These are phyloP conservation scores for Drosophila basisetae DNA, from an alignment of 2,888 invertebrate genomes.

Conservation along the genomic window DNA sequence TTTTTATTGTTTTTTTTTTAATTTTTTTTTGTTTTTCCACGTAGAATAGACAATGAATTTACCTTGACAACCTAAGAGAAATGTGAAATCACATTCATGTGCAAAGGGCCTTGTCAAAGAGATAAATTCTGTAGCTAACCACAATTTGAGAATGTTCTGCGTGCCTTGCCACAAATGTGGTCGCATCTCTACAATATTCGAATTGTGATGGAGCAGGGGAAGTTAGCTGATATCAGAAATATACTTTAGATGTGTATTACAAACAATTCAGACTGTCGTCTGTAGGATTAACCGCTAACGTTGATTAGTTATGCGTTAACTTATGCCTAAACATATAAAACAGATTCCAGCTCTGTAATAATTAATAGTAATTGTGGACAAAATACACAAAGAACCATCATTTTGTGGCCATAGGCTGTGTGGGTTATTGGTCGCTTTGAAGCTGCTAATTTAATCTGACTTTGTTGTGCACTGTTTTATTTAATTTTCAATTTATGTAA, in stretches of 20 bases:
- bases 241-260: background rate
- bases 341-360: background rate
- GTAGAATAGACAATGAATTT: background rate
- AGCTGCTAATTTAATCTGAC: conserved; percentile 1
- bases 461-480: conserved; percentile 1
- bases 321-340: background rate
- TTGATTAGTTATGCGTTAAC: no score
- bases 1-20: background rate
- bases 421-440: background rate
- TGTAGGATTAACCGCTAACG: background rate
- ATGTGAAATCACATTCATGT: background rate
- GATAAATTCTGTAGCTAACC: background rate
- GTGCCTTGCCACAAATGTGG: background rate
- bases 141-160: background rate
- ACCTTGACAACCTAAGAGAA: background rate
- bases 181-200: background rate
- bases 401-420: background rate
- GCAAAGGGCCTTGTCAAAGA: background rate
- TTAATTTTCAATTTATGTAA: conserved; percentile 4
- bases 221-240: background rate
- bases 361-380: background rate
- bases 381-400: background rate
- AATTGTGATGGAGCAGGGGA: background rate
- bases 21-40: no score
- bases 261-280: background rate